Evolutionary conservation across 2,888 invertebrate species (phyloP).

Genomic region (Pristionchus fissidentatus): DNA sequence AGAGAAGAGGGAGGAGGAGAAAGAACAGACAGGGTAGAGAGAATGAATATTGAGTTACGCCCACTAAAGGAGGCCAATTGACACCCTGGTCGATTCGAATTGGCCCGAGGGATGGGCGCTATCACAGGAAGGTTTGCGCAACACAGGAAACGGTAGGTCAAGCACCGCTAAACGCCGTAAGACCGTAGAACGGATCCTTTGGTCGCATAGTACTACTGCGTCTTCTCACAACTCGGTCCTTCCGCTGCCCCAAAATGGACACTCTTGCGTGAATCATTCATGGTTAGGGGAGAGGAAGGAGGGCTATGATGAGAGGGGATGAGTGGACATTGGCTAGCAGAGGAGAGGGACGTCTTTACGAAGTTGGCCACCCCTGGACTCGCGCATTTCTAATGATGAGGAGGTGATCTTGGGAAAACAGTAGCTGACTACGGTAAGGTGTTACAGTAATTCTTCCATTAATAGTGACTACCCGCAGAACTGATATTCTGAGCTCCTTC

Average conservation of each 20-base stretch:
- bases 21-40: background rate
- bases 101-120: too few species aligned
- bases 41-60: constrained; percentile 35
- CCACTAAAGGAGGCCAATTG: constrained; percentile 13
- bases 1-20: background rate
- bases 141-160: background rate
- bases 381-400: too few species aligned
- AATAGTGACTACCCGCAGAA: too few species aligned
- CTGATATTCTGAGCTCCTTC: too few species aligned
- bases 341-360: background rate
- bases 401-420: too few species aligned
- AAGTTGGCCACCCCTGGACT: too few species aligned
- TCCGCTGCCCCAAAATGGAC: constrained; percentile 34
- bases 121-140: too few species aligned
- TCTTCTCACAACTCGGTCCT: too few species aligned
- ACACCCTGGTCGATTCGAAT: too few species aligned
- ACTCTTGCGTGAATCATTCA: constrained; percentile 18
- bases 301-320: background rate
- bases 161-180: background rate
- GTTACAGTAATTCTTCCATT: too few species aligned
- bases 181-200: too few species aligned
- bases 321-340: constrained; percentile 1
- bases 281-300: background rate
- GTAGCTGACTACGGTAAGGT: too few species aligned
- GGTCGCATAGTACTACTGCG: background rate